These are phyloP conservation scores for Corythaeola cristata DNA, from an alignment of 2,113 vertebrate genomes.

Conservation along the genomic window DNA sequence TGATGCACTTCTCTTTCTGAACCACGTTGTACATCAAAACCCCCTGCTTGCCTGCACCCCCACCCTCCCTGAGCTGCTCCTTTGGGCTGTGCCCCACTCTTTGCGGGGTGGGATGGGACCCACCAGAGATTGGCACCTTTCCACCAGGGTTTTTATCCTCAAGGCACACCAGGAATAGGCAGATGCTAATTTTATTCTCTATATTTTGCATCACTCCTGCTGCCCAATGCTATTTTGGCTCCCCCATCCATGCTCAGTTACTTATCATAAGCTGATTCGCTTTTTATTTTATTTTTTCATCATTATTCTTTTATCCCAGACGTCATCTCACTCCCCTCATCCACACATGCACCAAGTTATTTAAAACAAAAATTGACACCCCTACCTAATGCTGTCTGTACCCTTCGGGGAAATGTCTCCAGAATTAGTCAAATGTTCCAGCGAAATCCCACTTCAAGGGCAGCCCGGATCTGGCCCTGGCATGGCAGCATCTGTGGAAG, in stretches of 20 bases:
- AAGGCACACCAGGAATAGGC: background rate
- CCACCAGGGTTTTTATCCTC: background rate
- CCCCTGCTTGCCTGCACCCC: background rate
- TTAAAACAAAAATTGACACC: background rate
- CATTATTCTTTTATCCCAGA: background rate
- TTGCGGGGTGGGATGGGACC: background rate
- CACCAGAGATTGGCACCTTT: background rate
- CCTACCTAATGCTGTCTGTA: too few species aligned
- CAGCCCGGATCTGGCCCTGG: background rate
- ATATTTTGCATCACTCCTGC: background rate
- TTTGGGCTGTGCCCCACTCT: background rate
- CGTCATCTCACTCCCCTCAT: background rate
- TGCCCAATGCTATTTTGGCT: background rate
- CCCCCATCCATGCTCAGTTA: background rate
- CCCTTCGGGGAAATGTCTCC: background rate
- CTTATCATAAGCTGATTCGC: background rate
- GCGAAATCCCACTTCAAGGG: background rate
- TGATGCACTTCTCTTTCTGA: background rate
- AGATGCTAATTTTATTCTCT: background rate
- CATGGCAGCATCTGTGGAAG: background rate
- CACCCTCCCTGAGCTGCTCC: background rate
- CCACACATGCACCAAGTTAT: background rate
- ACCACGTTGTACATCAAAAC: background rate
- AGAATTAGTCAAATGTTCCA: background rate
- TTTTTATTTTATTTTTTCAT: background rate